These are phyloP conservation scores for Coptotermes formosanus DNA, from an alignment of 1,140 invertebrate genomes.

Conservation along the genomic window DNA sequence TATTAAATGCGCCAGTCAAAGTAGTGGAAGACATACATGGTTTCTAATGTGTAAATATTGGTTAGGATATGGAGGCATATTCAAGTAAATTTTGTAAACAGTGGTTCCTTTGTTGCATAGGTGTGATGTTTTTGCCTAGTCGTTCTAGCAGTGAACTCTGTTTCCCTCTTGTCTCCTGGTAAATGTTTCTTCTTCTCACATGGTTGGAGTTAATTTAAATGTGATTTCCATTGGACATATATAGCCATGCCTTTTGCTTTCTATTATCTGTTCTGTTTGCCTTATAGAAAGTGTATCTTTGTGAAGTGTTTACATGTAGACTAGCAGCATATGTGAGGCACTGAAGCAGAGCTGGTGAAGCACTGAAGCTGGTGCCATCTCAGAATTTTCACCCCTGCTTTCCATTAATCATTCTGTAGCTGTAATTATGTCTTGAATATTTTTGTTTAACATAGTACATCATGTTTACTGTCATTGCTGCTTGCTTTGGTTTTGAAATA, in stretches of 20 bases:
- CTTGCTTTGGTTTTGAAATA: not conserved
- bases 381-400: not conserved
- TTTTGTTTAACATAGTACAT: not conserved
- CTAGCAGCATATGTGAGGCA: not conserved
- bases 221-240: not conserved
- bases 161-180: not conserved
- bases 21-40: not conserved
- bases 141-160: not conserved
- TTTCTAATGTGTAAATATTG: not conserved
- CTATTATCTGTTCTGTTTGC: not conserved
- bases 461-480: not conserved
- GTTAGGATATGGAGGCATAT: not conserved
- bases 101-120: not conserved
- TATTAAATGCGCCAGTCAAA: not conserved
- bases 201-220: not conserved
- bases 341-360: not conserved
- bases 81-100: not conserved
- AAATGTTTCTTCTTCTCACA: not conserved
- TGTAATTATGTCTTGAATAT: not conserved
- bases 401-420: not conserved
- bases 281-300: not conserved
- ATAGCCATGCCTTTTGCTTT: not conserved
- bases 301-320: not conserved
- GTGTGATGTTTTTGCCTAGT: slow-evolving; percentile 15
- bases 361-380: not conserved